A percentile compares a stretch with the other conserved stretches of the same genome.
Conservation (phyloP, 2,888 invertebrate species). For the Ophonus ardosiacus region DNA sequence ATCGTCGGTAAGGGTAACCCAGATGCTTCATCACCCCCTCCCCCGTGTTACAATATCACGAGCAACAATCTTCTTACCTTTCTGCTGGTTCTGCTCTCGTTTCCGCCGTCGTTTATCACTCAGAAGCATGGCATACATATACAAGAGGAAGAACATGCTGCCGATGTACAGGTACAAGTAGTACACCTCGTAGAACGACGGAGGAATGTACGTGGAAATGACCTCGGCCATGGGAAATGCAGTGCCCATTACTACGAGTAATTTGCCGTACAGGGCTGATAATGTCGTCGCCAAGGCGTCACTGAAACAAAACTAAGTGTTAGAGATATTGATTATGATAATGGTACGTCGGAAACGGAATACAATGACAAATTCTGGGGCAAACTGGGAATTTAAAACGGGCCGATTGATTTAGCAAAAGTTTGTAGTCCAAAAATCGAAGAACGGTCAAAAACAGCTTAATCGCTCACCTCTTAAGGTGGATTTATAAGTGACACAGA, state of each 20-base stretch:
- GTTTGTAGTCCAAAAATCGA: too few relatives aligned
- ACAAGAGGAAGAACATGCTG: conserved; percentile 83
- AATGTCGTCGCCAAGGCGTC: conserved; percentile 93
- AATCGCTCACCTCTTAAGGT: too few relatives aligned
- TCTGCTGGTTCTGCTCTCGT: conserved; percentile 68
- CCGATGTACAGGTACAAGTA: conserved; percentile 83
- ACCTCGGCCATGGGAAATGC: conserved; percentile 98
- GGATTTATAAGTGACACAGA: too few relatives aligned
- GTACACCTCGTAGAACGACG: conserved; percentile 92
- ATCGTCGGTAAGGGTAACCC: too few relatives aligned
- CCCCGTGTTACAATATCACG: too few relatives aligned
- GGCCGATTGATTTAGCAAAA: too few relatives aligned
- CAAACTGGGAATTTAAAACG: too few relatives aligned
- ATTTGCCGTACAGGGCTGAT: conserved; percentile 95
- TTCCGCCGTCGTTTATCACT: conserved; percentile 76
- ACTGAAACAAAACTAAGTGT: conserved; percentile 76
- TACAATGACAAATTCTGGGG: too few relatives aligned
- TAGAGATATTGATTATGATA: too few relatives aligned
- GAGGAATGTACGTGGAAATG: conserved; percentile 95
- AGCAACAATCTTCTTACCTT: background rate
- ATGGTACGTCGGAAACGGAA: too few relatives aligned
- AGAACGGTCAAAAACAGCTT: too few relatives aligned
- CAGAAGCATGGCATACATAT: conserved; percentile 84
- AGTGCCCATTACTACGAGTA: conserved; percentile 95
- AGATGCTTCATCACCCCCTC: too few relatives aligned